Percentiles rank a stretch among this genome's conserved stretches.
Conservation (phyloP, 1,140 invertebrate species). For the Arctopsyche grandis region DNA sequence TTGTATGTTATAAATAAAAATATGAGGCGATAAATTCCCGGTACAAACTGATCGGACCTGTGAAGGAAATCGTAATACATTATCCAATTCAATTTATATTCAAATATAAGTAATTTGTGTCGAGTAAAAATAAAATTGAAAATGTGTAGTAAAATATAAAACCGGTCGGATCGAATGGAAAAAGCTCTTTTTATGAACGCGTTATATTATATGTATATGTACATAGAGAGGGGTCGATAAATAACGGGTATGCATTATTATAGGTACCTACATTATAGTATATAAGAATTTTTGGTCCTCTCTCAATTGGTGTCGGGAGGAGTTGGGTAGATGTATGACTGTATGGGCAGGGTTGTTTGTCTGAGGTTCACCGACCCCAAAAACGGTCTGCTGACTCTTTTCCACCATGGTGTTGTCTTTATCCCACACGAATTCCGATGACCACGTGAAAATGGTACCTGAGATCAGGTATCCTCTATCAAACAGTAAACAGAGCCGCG, state of each 20-base stretch:
- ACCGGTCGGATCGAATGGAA: slow-evolving; percentile 31
- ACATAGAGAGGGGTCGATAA: slow-evolving; percentile 26
- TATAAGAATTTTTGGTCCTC: slow-evolving; percentile 31
- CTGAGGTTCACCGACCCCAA: slow-evolving; percentile 19
- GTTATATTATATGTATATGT: too few species aligned
- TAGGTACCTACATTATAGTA: too few species aligned
- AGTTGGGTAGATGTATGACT: not conserved
- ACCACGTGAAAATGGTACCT: slow-evolving; percentile 27
- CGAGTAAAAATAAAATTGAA: slow-evolving; percentile 4
- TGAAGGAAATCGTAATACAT: slow-evolving; percentile 12
- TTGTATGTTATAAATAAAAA: too few species aligned
- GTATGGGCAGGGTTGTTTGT: slow-evolving; percentile 25
- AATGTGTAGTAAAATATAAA: not conserved
- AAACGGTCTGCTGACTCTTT: not conserved
- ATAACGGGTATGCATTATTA: slow-evolving; percentile 30
- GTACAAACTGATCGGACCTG: too few species aligned
- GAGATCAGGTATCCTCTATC: slow-evolving; percentile 20
- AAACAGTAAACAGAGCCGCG: slow-evolving; percentile 32
- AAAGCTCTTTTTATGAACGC: too few species aligned
- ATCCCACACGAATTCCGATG: not conserved
- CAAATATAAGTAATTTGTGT: slow-evolving; percentile 18
- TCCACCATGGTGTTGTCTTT: not conserved
- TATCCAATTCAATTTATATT: slow-evolving; percentile 37
- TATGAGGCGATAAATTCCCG: too few species aligned
- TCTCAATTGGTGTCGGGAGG: not conserved